Conservation (phyloP, 2,113 vertebrate genomes). For the Coptodon bakossiorum region DNA sequence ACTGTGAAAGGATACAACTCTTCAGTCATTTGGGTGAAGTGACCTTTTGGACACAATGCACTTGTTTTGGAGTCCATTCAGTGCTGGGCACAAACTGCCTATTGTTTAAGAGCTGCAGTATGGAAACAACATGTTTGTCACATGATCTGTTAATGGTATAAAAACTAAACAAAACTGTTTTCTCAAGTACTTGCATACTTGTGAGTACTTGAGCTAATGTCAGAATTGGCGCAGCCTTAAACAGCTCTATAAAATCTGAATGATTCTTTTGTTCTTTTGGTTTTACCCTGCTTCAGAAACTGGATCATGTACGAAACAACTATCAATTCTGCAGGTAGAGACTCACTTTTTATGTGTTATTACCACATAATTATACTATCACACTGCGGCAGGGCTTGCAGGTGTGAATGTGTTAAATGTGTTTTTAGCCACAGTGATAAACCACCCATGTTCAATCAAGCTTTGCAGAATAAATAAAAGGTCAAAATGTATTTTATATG, state of each 20-base stretch:
- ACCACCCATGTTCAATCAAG: background rate
- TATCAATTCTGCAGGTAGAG: background rate
- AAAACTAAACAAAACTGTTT: background rate
- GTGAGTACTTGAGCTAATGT: background rate
- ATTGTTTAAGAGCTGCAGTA: background rate
- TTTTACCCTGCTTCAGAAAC: background rate
- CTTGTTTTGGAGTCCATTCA: background rate
- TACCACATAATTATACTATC: background rate
- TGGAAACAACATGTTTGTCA: background rate
- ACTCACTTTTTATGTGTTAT: background rate
- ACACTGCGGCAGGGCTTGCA: background rate
- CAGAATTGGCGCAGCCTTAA: background rate
- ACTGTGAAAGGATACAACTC: background rate
- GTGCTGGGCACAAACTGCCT: background rate
- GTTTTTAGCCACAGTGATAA: background rate
- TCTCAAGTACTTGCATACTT: background rate
- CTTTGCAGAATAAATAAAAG: conserved; percentile 17
- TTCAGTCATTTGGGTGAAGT: background rate
- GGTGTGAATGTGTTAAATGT: background rate
- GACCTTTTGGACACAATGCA: background rate
- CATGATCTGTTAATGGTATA: background rate
- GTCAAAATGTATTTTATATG: conserved; percentile 29
- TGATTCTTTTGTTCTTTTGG: background rate
- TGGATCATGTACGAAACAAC: background rate
- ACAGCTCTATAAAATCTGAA: background rate